These are phyloP conservation scores for Autographa pulchrina DNA, from an alignment of 2,888 invertebrate genomes.

Conservation along the genomic window DNA sequence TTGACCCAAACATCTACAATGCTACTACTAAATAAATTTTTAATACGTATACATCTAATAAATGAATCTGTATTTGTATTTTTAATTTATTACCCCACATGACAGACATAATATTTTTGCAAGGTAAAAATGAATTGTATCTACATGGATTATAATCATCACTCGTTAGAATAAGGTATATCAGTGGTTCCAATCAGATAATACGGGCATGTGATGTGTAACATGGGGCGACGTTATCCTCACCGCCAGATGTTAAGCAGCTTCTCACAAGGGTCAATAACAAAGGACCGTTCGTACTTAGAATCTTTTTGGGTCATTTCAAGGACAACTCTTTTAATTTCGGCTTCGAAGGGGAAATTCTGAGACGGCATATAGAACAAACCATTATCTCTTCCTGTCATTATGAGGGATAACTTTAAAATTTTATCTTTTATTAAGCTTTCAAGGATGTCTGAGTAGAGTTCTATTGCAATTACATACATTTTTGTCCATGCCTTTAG, in stretches of 20 bases:
- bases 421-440: constrained; percentile 45
- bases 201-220: constrained; percentile 59
- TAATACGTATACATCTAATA: too few relatives aligned
- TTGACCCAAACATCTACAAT: too few relatives aligned
- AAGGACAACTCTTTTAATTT: constrained; percentile 71
- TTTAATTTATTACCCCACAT: too few relatives aligned
- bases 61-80: too few relatives aligned
- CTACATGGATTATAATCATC: constrained; percentile 18
- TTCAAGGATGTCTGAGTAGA: constrained; percentile 19
- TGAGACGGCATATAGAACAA: constrained; percentile 34
- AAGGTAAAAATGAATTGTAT: constrained; percentile 19
- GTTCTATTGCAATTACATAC: not conserved
- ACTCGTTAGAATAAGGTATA: constrained; percentile 24
- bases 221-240: constrained; percentile 71
- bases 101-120: not conserved
- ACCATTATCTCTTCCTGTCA: constrained; percentile 45
- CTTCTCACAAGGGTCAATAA: constrained; percentile 74
- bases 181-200: constrained; percentile 34
- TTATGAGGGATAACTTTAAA: constrained; percentile 32
- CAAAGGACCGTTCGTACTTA: constrained; percentile 71
- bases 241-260: constrained; percentile 65
- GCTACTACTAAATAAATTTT: too few relatives aligned
- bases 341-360: constrained; percentile 49
- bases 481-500: too few relatives aligned
- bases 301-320: constrained; percentile 76